Percentiles rank a stretch among this genome's conserved stretches.
These are phyloP conservation scores for Platycnemis pennipes DNA, from an alignment of 2,888 invertebrate genomes.

Conservation along the genomic window DNA sequence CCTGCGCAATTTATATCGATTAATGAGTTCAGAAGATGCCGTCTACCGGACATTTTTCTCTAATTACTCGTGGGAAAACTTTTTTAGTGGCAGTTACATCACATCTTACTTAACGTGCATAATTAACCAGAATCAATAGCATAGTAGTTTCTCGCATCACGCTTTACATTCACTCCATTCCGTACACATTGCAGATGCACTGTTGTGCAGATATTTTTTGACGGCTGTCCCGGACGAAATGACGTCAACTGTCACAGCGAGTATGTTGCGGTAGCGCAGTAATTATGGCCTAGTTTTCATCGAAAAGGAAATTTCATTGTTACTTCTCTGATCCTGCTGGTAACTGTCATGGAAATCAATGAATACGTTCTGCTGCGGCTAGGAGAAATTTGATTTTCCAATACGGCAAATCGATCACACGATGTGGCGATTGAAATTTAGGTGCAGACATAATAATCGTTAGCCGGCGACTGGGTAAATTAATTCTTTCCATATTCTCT, in stretches of 20 bases:
- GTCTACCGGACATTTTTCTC: neutral
- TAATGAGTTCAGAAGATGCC: neutral
- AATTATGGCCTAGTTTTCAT: constrained; percentile 59
- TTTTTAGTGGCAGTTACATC: neutral
- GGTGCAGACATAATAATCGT: neutral
- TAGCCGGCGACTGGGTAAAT: neutral
- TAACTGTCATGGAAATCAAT: constrained; percentile 12
- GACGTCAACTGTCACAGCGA: constrained; percentile 59
- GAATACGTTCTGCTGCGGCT: neutral
- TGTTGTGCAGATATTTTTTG: constrained; percentile 46
- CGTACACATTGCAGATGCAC: constrained; percentile 46
- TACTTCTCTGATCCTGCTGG: neutral
- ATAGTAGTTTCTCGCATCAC: neutral
- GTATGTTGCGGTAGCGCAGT: constrained; percentile 53
- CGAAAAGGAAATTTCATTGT: neutral
- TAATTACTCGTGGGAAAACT: neutral
- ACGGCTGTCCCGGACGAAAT: constrained; percentile 40
- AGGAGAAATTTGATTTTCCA: constrained; percentile 29
- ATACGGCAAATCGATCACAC: constrained; percentile 32
- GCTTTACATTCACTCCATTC: neutral
- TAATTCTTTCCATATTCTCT: neutral
- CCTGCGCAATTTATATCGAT: constrained; percentile 32
- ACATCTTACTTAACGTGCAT: neutral
- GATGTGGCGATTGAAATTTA: constrained; percentile 23
- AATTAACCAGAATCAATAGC: neutral